Evolutionary conservation across 64 coral and sea anemone species (phyloP), one percentile per base, ranked within the genome.

Genomic region (Montipora sp.): DNA sequence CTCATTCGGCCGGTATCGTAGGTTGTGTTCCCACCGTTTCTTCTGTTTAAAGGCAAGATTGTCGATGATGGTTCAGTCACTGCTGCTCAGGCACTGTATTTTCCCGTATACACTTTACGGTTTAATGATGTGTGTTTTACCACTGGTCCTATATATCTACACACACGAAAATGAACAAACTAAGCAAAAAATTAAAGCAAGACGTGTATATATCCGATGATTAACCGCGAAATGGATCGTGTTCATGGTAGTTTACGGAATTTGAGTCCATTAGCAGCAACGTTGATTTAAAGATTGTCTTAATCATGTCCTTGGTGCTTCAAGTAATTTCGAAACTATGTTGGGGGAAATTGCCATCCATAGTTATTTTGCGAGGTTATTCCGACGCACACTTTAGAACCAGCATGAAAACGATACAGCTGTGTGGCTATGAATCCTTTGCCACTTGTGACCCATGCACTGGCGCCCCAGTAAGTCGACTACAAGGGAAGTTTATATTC

Each of bases 141-240:
- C 82, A 85, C 82, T 18, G 18, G 82, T 85, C 45, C 82, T 85
- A 49, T 85, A 85, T 71, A 71, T 85, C 65, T n/a, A 49, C 66
- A 85, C 48, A 85, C 82, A 65, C 48, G 70, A 72, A 85, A 85
- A 19, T 85, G 82, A 85, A 85, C 45, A 85, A 85, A 85, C 66
- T 72, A 71, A 19, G 68, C 82, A 85, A 45, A 85, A 36, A 85
- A 85, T 85, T 85, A 85, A 71, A 85, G 82, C 65, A 71, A 85
- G 82, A 72, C 82, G 71, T 72, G 82, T 85, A 85, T 85, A 85
- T 85, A 85, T 85, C 82, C 82, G 47, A 85, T 85, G 82, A 85
- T 85, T 85, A 85, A 85, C 82, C 82, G 82, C 82, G 82, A 85
- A 85, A 85, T 85, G 65, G 61, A 85, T 85, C 82, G 70, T 85